Evolutionary conservation across 1,140 invertebrate species (phyloP).

Genomic region (Pseudomyrmex concolor): DNA sequence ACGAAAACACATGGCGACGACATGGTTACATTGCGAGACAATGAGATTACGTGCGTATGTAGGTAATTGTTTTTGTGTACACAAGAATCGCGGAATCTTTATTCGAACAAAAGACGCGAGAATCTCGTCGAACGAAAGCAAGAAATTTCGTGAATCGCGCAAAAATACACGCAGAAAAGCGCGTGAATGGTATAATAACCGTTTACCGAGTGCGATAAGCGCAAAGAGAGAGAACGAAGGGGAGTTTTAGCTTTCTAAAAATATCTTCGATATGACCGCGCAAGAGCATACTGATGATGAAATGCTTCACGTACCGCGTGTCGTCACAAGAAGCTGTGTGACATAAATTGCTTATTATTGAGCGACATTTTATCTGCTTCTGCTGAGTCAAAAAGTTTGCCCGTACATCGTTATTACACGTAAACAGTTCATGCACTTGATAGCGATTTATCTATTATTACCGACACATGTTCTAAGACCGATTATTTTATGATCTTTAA

Average conservation of each 20-base stretch:
- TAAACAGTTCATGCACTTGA: no score
- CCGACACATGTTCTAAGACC: no score
- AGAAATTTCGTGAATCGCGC: constrained; percentile 11
- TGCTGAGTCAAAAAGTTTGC: no score
- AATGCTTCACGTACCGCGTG: constrained; percentile 22
- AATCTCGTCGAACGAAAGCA: background rate
- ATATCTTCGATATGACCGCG: constrained; percentile 34
- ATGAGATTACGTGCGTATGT: background rate
- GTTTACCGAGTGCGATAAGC: constrained; percentile 55
- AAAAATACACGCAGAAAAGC: constrained; percentile 30
- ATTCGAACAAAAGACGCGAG: background rate
- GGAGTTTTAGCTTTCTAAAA: constrained; percentile 61
- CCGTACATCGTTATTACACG: no score
- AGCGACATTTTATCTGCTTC: background rate
- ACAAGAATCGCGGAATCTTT: no score
- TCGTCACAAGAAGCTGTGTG: constrained; percentile 6
- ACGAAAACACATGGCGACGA: background rate
- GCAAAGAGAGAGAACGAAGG: background rate
- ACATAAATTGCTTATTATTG: constrained; percentile 33
- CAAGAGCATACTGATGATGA: constrained; percentile 33
- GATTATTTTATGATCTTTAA: no score
- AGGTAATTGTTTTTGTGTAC: background rate
- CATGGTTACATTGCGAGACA: background rate
- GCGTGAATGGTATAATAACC: constrained; percentile 49
- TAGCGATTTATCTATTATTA: no score